These are phyloP conservation scores for Ciconia stormi DNA, from an alignment of 2,113 vertebrate species.

Conservation along the genomic window DNA sequence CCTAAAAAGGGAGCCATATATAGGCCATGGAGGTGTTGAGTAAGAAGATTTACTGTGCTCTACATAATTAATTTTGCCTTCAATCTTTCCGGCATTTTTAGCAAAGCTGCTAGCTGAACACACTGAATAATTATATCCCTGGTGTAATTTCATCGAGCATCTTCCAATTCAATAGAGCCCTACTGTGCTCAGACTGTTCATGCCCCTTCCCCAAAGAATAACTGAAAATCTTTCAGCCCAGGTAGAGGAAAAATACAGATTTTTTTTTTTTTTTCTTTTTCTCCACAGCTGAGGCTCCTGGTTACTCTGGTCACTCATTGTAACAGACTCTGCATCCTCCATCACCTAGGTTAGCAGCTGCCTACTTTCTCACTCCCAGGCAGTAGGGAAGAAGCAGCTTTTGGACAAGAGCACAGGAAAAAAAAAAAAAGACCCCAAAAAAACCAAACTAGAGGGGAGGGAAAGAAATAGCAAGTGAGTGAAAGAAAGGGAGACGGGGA, in stretches of 20 bases:
- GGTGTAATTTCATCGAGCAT: background rate
- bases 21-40: slow-evolving; percentile 42
- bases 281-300: background rate
- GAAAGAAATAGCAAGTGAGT: background rate
- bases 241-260: background rate
- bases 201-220: background rate
- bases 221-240: background rate
- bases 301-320: background rate
- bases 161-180: background rate
- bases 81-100: slow-evolving; percentile 18
- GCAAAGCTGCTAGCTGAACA: background rate
- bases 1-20: slow-evolving; percentile 50
- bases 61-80: slow-evolving; percentile 41
- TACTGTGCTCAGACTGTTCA: background rate
- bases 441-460: background rate
- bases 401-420: background rate
- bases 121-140: background rate
- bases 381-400: background rate
- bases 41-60: slow-evolving; percentile 35
- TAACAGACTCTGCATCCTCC: background rate
- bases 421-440: too few species aligned
- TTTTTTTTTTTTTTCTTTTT: background rate
- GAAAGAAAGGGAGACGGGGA: background rate
- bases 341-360: background rate
- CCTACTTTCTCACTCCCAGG: background rate